These are phyloP conservation scores for Todiramphus chloris DNA, from an alignment of 2,113 vertebrate genomes.

Conservation along the genomic window DNA sequence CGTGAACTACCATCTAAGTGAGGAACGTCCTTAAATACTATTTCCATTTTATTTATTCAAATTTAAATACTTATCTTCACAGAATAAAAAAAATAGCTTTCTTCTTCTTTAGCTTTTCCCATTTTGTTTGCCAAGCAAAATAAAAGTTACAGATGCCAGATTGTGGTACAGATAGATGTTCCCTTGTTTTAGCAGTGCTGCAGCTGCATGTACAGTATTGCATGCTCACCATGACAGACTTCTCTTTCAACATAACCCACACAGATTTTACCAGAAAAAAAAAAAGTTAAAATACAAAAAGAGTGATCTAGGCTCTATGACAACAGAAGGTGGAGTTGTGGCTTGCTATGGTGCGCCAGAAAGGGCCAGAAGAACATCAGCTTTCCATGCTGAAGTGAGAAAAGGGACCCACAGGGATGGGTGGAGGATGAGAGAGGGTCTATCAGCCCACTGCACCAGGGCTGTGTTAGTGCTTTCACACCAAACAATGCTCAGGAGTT, in stretches of 20 bases:
- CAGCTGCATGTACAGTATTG: not conserved
- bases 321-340: not conserved
- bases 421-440: no score
- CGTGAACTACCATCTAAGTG: not conserved
- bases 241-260: not conserved
- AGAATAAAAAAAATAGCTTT: not conserved
- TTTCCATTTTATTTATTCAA: not conserved
- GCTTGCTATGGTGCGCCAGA: not conserved
- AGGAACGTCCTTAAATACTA: not conserved
- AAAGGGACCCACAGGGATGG: not conserved
- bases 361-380: not conserved
- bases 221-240: not conserved
- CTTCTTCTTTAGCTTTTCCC: not conserved
- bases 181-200: not conserved
- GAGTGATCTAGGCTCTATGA: not conserved
- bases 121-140: not conserved
- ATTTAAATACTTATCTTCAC: not conserved
- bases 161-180: not conserved
- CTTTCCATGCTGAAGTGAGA: not conserved
- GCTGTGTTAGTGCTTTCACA: not conserved
- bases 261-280: not conserved
- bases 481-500: not conserved
- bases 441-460: not conserved
- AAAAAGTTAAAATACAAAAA: not conserved
- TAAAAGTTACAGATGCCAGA: not conserved